Percentiles rank a stretch among this genome's conserved stretches.
Conservation (phyloP, 1,140 invertebrate species). For the Ips nitidus region DNA sequence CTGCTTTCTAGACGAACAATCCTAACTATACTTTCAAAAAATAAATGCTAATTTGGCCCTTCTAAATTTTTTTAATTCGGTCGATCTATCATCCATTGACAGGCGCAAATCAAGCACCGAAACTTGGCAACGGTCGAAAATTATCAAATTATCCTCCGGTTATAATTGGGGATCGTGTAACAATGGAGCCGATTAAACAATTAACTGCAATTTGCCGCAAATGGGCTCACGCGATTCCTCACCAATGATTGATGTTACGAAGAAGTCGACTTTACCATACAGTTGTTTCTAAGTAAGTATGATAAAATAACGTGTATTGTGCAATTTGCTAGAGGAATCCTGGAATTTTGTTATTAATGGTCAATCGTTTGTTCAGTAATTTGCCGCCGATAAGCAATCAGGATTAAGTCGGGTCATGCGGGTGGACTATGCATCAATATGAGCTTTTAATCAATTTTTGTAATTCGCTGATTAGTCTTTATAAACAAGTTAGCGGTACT, state of each 20-base stretch:
- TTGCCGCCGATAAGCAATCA: constrained; percentile 9
- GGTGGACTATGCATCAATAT: constrained; percentile 13
- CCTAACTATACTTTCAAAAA: too few species aligned
- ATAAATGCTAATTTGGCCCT: too few species aligned
- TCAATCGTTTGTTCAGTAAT: neutral
- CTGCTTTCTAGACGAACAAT: too few species aligned
- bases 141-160: neutral
- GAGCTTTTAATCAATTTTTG: neutral
- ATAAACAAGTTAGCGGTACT: too few species aligned
- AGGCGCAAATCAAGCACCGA: too few species aligned
- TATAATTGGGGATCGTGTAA: neutral
- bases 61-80: neutral
- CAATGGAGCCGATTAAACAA: neutral
- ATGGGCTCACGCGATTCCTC: constrained; percentile 11
- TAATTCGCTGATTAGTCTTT: neutral
- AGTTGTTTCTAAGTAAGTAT: too few species aligned
- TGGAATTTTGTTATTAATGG: constrained; percentile 8
- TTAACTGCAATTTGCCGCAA: constrained; percentile 13
- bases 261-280: neutral
- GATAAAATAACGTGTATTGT: too few species aligned
- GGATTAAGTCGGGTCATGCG: constrained; percentile 11
- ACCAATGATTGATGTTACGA: neutral
- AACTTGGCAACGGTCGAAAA: constrained; percentile 5
- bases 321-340: too few species aligned
- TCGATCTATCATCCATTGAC: neutral